Evolutionary conservation across 2,888 invertebrate species (phyloP), one percentile per base, ranked within the genome.

Genomic region (Lycia hirtaria): DNA sequence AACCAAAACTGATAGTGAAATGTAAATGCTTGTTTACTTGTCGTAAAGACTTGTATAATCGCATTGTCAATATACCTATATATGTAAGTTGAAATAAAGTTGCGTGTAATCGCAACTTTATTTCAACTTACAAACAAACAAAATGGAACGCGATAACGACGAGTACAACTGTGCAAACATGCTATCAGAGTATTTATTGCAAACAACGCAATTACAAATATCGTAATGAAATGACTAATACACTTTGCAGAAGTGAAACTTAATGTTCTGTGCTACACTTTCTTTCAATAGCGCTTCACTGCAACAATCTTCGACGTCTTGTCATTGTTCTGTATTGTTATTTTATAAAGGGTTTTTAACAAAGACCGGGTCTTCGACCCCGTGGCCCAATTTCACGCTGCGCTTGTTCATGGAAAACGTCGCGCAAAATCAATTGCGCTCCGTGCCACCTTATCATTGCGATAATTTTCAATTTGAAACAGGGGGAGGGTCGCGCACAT

Each of bases 321-420:
- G 41, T 59, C 50, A 63, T 65, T 65, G 57, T 71, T 62, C 52
- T 64, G 63, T 57, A 68, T 72, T 71, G 71, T 72, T 57, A 58
- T 43, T 43, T 48, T 55, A 60, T 59, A 68, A 57, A 67, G 62
- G 68, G 72, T 72, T 75, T 66, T 64, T 64, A 56, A 77, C 73
- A 78, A 82, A 74, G 68, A 71, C 62, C 71, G 76, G 87, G 82
- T 83, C 80, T 85, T 80, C 83, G 85, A 85, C 83, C 88, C 73
- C 72, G n/a, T 81, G 79, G 64, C 80, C 81, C 71, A 80, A 75
- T 86, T 83, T 72, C 67, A 69, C 62, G 62, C 64, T 32, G 45
- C n/a, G 38, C 35, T 22, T 41, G 69, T 43, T 51, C 40, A 60
- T 62, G 65, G 63, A 58, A 54, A 52, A 35, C 54, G 33, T 62